phyloP scores from a whole-genome alignment of 2,113 vertebrate genomes.

The Ceyx margarethae region DNA sequence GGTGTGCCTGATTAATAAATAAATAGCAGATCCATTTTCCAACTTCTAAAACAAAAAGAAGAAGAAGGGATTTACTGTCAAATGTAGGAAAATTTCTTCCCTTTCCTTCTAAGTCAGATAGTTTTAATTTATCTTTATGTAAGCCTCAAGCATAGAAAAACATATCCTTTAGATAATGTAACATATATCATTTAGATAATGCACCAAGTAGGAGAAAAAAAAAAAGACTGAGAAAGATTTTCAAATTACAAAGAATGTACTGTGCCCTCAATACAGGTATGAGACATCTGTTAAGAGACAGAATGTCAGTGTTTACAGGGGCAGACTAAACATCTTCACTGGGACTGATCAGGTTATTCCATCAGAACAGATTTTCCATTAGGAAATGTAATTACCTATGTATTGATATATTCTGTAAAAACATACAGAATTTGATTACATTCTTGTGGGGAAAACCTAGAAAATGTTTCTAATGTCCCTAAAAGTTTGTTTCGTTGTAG shows the following conservation, averaged over 20 bases:
- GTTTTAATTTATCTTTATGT: not conserved
- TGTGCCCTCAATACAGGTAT: not conserved
- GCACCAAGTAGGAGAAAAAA: not conserved
- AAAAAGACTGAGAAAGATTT: not conserved
- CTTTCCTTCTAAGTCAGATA: not conserved
- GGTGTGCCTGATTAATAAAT: constrained; percentile 27
- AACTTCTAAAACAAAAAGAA: not conserved
- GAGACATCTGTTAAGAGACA: not conserved
- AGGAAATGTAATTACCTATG: constrained; percentile 13
- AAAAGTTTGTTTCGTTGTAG: not conserved
- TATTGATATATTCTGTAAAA: not conserved
- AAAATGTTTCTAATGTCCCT: not conserved
- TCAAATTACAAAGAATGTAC: not conserved
- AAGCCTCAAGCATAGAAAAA: not conserved
- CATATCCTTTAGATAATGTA: not conserved
- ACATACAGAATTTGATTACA: not conserved
- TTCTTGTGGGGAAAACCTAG: not conserved
- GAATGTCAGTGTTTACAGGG: not conserved
- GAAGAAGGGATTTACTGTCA: not conserved
- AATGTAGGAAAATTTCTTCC: not conserved
- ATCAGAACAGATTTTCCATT: constrained; percentile 2
- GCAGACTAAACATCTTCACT: not conserved
- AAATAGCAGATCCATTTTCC: not conserved
- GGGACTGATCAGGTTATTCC: not conserved
- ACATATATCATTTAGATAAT: not conserved